These are phyloP conservation scores for Zapornia atra DNA, from an alignment of 2,113 vertebrate species.

Conservation along the genomic window DNA sequence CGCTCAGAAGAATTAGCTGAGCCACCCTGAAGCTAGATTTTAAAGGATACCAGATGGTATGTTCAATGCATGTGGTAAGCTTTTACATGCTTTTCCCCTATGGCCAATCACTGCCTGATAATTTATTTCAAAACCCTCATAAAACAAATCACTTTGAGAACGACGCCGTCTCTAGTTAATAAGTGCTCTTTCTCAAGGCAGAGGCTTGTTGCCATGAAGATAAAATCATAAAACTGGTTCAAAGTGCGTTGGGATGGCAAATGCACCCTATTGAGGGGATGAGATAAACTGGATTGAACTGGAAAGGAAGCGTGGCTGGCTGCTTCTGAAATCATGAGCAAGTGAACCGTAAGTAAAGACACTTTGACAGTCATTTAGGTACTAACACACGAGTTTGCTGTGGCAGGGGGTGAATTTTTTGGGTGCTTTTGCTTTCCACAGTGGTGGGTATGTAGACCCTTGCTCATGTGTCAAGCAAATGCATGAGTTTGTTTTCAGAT, in stretches of 20 bases:
- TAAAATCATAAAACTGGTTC: slow-evolving; percentile 56
- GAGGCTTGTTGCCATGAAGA: slow-evolving; percentile 44
- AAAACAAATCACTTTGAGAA: slow-evolving; percentile 50
- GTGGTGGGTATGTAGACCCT: neutral
- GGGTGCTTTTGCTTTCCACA: neutral
- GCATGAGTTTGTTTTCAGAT: neutral
- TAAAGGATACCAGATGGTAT: slow-evolving; percentile 67
- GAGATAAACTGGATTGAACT: slow-evolving; percentile 38
- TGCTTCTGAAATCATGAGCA: slow-evolving; percentile 18
- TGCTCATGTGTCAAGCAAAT: neutral
- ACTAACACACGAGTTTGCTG: neutral
- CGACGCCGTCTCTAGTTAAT: slow-evolving; percentile 35
- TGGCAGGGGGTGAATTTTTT: slow-evolving; percentile 7
- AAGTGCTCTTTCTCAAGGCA: slow-evolving; percentile 56
- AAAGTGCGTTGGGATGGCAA: slow-evolving; percentile 36
- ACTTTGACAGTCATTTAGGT: neutral
- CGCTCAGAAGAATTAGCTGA: slow-evolving; percentile 40
- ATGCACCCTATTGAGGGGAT: neutral
- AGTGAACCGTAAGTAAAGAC: neutral
- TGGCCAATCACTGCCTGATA: slow-evolving; percentile 52
- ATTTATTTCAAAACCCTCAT: slow-evolving; percentile 63
- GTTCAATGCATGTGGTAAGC: slow-evolving; percentile 40
- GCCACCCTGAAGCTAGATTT: slow-evolving; percentile 59
- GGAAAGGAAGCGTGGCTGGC: neutral
- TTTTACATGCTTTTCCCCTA: slow-evolving; percentile 58